Conservation (phyloP, 2,797 vertebrate genomes). For the Labeo calbasu region DNA sequence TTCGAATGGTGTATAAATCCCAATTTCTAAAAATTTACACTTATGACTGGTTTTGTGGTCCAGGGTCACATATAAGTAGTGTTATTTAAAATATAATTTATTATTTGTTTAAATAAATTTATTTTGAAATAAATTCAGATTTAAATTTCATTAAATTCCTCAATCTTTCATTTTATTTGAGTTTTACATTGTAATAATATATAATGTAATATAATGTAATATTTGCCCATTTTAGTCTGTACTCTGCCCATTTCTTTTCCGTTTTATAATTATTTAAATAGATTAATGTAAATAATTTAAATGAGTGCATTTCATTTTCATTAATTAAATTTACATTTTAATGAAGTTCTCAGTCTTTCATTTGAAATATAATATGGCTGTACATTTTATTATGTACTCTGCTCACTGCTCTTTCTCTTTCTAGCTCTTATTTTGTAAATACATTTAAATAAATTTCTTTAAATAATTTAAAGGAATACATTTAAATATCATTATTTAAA, state of each 20-base stretch:
- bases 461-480: conserved; percentile 5
- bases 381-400: neutral
- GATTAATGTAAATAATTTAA: neutral
- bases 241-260: neutral
- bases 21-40: too few relatives aligned
- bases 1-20: too few relatives aligned
- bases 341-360: neutral
- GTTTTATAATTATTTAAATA: neutral
- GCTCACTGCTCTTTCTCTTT: neutral
- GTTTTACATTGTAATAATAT: neutral
- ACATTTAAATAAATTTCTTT: neutral
- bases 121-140: neutral
- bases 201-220: neutral
- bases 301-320: neutral
- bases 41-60: too few relatives aligned
- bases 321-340: neutral
- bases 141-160: too few relatives aligned
- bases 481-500: conserved; percentile 7
- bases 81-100: neutral
- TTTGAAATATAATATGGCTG: neutral
- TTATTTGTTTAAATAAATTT: neutral
- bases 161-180: neutral
- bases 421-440: neutral
- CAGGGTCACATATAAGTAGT: neutral
- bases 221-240: neutral